phyloP scores from a whole-genome alignment of 64 coral and sea anemone genomes.

The Stichodactyla mertensii region DNA sequence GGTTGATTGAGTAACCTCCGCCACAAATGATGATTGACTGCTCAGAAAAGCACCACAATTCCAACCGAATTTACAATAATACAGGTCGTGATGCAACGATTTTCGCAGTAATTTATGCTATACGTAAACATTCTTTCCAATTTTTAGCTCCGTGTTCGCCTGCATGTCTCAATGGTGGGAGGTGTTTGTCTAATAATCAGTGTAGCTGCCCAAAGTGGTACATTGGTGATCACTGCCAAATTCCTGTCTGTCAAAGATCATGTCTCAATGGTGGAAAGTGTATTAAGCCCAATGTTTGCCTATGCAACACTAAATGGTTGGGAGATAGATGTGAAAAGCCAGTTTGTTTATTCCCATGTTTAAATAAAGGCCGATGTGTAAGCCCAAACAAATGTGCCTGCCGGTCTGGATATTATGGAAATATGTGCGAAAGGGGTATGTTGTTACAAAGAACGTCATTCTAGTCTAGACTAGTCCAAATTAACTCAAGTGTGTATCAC shows the following conservation, averaged over 20 bases:
- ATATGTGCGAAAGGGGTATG: slow-evolving; percentile 45
- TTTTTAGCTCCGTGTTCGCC: slow-evolving; percentile 43
- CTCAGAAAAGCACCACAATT: no score
- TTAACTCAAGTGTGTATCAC: neutral
- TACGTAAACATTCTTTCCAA: no score
- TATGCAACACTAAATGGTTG: slow-evolving; percentile 42
- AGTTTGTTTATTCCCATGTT: slow-evolving; percentile 35
- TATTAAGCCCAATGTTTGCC: slow-evolving; percentile 69
- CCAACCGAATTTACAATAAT: no score
- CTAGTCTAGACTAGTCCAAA: neutral
- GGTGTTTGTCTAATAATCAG: slow-evolving; percentile 33
- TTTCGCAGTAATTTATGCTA: no score
- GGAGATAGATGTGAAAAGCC: slow-evolving; percentile 46
- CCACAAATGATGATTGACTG: no score
- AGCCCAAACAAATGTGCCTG: slow-evolving; percentile 48
- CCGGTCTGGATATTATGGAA: slow-evolving; percentile 42
- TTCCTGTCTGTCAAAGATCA: slow-evolving; percentile 40
- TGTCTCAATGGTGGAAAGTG: slow-evolving; percentile 88
- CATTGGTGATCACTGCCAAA: slow-evolving; percentile 63
- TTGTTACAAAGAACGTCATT: neutral
- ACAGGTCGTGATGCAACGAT: no score
- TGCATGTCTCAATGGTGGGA: slow-evolving; percentile 71
- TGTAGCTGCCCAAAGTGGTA: slow-evolving; percentile 71
- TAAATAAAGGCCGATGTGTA: slow-evolving; percentile 43
- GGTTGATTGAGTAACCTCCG: no score